Percentiles rank a stretch among this genome's conserved stretches.
Conservation (phyloP, 2,113 vertebrate genomes). For the Rhodinocichla rosea region DNA sequence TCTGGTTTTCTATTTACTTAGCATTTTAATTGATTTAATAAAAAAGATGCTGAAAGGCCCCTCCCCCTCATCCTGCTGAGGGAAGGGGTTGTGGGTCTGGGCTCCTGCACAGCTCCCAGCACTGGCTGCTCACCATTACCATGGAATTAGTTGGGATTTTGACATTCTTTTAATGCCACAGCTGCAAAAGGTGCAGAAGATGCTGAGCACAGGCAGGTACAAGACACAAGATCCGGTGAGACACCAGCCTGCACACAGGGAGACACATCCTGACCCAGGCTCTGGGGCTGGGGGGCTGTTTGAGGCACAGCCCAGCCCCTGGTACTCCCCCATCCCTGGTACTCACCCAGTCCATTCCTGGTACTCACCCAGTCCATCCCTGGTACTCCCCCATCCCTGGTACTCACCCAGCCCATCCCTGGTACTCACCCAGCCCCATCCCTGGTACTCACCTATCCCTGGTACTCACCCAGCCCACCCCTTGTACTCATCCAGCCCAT, state of each 20-base stretch:
- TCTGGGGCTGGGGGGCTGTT: fast-evolving
- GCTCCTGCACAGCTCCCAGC: neutral
- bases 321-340: too few species aligned
- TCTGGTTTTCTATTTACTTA: neutral
- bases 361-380: too few species aligned
- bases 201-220: neutral
- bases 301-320: neutral
- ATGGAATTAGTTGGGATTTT: neutral
- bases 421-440: too few species aligned
- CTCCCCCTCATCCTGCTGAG: neutral
- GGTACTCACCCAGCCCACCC: too few species aligned
- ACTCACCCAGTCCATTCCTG: too few species aligned
- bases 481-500: too few species aligned
- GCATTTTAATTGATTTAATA: neutral
- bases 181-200: neutral
- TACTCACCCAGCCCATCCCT: too few species aligned
- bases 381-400: too few species aligned
- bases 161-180: neutral
- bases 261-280: neutral
- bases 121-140: neutral
- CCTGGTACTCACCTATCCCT: too few species aligned
- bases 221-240: neutral
- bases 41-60: neutral
- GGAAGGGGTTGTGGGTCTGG: neutral
- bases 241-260: neutral